Evolutionary conservation across 2,888 invertebrate genomes (phyloP), one percentile per base, ranked within the genome.

Genomic region (Agrotis clavis): DNA sequence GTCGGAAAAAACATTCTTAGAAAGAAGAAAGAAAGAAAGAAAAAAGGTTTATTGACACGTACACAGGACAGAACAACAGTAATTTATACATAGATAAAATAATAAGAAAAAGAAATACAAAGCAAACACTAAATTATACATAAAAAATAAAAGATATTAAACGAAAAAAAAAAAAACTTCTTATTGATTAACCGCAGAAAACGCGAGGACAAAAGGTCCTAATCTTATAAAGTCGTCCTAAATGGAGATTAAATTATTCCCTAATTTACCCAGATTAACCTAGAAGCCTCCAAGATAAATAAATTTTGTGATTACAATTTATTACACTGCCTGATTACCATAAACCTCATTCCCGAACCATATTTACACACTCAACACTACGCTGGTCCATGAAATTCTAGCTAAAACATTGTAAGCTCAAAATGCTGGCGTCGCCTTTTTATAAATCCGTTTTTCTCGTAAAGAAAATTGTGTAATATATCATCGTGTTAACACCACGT

Each of bases 401-500:
- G 75, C 71, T 78, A 64, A 77, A 84, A 84, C 80, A 78, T 79
- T 89, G 89, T 90, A 86, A 89, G 89, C 86, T 88, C 87, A 86
- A 90, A 90, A 88, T 85, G 89, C 88, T 88, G 78, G 81, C 83
- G 87, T 86, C 88, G 87, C 90, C 88, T 88, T 91, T 89, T 88
- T 89, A 91, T 92, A 94, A 93, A 94, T 94, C 92, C 93, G 90
- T 91, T 93, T 90, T 86, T 91, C 93, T 91, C 92, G 93, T 92
- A 92, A 94, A 94, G 94, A 94, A 95, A 94, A 95, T 94, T 94
- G 94, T 94, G 91, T 91, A 92, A 92, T 93, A 94, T 93, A 93
- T 95, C 94, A 94, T 89, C 87, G 90, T 88, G 92, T 94, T 94
- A 94, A 92, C 94, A 91, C 91, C 92, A 88, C 86, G 87, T 89